These are phyloP conservation scores for Myotis findleyi DNA, from an alignment of 2,797 vertebrate genomes.

Conservation along the genomic window DNA sequence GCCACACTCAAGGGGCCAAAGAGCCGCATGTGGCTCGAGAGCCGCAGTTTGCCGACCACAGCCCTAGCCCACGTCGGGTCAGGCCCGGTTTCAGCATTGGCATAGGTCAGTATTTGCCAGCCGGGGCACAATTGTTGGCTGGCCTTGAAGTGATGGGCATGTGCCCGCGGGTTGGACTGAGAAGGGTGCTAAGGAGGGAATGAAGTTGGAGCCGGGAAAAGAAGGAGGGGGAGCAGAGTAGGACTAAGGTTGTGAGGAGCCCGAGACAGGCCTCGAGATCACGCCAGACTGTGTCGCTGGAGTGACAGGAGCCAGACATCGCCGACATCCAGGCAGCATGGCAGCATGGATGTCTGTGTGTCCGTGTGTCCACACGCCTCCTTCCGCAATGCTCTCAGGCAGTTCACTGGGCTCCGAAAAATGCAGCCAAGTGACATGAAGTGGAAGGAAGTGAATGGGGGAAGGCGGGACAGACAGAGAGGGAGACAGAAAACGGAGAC, in stretches of 20 bases:
- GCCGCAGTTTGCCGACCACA: no score
- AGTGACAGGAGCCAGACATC: not conserved
- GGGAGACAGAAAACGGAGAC: not conserved
- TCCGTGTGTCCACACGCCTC: not conserved
- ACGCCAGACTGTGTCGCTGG: rapidly evolving
- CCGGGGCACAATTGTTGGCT: not conserved
- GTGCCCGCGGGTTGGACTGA: not conserved
- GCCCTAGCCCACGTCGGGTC: not conserved
- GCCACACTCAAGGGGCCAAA: no score
- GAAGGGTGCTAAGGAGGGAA: not conserved
- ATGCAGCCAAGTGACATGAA: not conserved
- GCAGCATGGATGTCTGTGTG: no score
- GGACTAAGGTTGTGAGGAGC: not conserved
- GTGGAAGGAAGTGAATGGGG: not conserved
- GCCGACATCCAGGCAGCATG: not conserved
- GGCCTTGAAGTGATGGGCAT: not conserved
- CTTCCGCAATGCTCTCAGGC: not conserved
- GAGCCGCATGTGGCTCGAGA: no score
- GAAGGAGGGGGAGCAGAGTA: rapidly evolving
- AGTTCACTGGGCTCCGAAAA: not conserved
- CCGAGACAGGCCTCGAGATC: not conserved
- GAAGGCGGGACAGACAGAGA: not conserved
- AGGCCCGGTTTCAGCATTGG: not conserved
- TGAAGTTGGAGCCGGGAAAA: not conserved
- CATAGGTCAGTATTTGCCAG: not conserved